These are phyloP conservation scores for Prionailurus bengalensis DNA, from an alignment of 2,113 vertebrate genomes.

Conservation along the genomic window DNA sequence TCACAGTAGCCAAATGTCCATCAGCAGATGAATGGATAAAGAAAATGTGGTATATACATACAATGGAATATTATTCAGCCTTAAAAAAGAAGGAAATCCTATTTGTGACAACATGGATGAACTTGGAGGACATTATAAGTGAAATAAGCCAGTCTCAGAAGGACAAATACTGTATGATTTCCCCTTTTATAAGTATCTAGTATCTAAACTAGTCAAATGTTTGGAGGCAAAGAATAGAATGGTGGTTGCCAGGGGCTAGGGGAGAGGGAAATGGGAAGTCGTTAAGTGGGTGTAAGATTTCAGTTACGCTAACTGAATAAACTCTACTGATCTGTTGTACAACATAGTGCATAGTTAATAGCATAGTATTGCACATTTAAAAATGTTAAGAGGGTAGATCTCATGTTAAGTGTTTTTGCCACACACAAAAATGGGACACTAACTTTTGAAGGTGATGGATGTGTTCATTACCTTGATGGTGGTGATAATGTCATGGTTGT, in stretches of 20 bases:
- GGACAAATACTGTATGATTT: background rate
- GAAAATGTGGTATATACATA: background rate
- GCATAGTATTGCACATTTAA: background rate
- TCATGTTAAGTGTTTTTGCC: background rate
- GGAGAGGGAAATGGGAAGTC: background rate
- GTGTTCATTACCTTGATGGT: background rate
- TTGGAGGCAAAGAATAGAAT: background rate
- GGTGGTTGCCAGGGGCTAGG: background rate
- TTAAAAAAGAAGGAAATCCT: background rate
- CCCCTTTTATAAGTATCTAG: background rate
- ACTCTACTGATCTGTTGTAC: background rate
- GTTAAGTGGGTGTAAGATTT: background rate
- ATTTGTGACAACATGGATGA: background rate
- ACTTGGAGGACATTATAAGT: background rate
- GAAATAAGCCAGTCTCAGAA: background rate
- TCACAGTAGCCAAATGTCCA: background rate
- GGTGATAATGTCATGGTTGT: background rate
- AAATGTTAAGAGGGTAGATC: background rate
- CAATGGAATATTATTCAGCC: background rate
- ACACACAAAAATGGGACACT: background rate
- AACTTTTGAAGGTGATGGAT: background rate
- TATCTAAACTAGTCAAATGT: background rate
- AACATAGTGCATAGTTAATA: background rate
- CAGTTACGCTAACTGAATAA: background rate
- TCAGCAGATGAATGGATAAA: background rate